A percentile compares a stretch with the other conserved stretches of the same genome.
Conservation (phyloP, 2,113 vertebrate species). For the Festucalex cinctus region DNA sequence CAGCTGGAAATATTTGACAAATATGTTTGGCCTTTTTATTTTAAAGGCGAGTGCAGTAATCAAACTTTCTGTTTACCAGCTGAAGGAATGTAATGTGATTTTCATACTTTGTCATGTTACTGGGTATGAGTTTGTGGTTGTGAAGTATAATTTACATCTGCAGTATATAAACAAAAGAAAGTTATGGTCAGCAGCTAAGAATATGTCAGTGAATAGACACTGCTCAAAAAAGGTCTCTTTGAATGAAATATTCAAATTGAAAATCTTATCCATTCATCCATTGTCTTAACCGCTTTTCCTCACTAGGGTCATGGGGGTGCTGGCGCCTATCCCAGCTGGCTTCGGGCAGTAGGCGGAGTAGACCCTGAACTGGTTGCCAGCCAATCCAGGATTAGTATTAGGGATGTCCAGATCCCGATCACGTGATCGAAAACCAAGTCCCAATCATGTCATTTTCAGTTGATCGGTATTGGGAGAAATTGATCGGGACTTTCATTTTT, state of each 20-base stretch:
- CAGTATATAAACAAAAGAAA: not conserved
- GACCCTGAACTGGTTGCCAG: no score
- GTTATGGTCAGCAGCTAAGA: not conserved
- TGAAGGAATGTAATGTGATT: slow-evolving; percentile 2
- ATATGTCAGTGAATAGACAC: not conserved
- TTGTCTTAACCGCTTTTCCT: no score
- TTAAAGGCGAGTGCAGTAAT: not conserved
- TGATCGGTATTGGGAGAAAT: no score
- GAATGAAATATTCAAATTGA: not conserved
- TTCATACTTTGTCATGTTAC: slow-evolving; percentile 3
- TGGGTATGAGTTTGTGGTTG: not conserved
- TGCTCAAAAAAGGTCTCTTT: not conserved
- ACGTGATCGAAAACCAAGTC: no score
- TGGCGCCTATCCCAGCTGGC: no score
- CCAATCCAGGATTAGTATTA: no score
- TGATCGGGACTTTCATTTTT: no score
- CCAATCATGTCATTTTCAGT: no score
- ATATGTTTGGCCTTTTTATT: slow-evolving; percentile 5
- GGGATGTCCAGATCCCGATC: no score
- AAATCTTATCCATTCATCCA: not conserved
- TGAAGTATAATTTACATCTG: not conserved
- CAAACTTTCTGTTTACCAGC: slow-evolving; percentile 6
- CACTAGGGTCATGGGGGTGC: no score
- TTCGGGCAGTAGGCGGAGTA: no score
- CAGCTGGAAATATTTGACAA: slow-evolving; percentile 21